A percentile compares a stretch with the other conserved stretches of the same genome.
Conservation (phyloP, 2,888 invertebrate genomes). For the Machimus atricapillus region DNA sequence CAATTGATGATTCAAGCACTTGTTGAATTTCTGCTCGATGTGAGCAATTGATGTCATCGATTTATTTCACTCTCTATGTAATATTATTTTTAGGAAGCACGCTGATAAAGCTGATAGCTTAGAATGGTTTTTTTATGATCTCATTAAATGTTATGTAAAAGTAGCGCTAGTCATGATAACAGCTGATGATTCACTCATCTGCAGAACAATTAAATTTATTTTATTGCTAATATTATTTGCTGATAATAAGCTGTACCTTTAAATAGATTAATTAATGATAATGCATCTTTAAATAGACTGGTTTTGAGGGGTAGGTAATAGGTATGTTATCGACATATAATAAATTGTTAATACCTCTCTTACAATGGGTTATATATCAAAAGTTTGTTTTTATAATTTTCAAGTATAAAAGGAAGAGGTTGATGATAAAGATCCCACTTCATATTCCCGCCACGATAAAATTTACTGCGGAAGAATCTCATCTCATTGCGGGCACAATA, state of each 20-base stretch:
- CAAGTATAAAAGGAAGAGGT: background rate
- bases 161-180: background rate
- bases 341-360: background rate
- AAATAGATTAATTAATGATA: background rate
- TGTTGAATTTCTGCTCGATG: background rate
- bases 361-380: background rate
- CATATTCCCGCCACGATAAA: too few species aligned
- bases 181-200: background rate
- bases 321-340: background rate
- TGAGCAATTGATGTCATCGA: conserved; percentile 18
- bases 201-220: background rate
- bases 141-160: background rate
- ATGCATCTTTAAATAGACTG: background rate
- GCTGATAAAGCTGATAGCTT: background rate
- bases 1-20: conserved; percentile 26
- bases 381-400: background rate
- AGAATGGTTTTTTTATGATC: background rate
- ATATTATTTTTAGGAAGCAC: background rate
- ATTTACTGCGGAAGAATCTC: too few species aligned
- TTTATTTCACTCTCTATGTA: background rate
- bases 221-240: background rate
- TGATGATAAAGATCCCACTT: too few species aligned
- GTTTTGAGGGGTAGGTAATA: background rate
- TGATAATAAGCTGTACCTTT: background rate
- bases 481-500: too few species aligned